These are phyloP conservation scores for Brachynemurus nebulosus DNA, from an alignment of 2,888 invertebrate species.

Conservation along the genomic window DNA sequence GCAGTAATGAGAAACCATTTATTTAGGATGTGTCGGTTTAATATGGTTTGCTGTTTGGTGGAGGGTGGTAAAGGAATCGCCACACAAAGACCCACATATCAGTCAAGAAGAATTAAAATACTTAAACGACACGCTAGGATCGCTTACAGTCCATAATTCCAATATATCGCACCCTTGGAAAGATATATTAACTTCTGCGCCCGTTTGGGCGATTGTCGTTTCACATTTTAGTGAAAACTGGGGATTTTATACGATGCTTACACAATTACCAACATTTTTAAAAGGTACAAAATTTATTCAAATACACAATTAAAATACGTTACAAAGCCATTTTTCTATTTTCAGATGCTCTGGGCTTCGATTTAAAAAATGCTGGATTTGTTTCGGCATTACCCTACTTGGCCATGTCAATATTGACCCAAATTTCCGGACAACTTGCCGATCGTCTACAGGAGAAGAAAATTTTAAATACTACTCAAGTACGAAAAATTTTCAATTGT, in stretches of 20 bases:
- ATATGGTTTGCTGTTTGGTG: conserved; percentile 62
- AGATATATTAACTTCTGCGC: conserved; percentile 55
- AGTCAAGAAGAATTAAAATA: conserved; percentile 58
- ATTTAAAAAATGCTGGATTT: conserved; percentile 66
- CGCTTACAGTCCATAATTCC: conserved; percentile 31
- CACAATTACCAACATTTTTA: conserved; percentile 71
- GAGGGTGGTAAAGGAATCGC: conserved; percentile 54
- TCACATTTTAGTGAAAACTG: conserved; percentile 83
- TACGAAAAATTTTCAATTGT: conserved; percentile 53
- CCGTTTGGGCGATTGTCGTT: conserved; percentile 71
- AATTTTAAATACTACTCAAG: conserved; percentile 57
- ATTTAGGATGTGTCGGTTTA: conserved; percentile 48
- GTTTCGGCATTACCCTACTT: conserved; percentile 78
- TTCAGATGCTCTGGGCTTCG: conserved; percentile 57
- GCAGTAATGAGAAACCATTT: no score
- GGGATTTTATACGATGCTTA: conserved; percentile 78
- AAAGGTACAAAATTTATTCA: conserved; percentile 40
- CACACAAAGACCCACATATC: conserved; percentile 60
- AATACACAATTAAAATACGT: background rate
- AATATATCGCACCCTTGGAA: conserved; percentile 60
- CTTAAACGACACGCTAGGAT: conserved; percentile 47
- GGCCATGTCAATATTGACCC: conserved; percentile 71
- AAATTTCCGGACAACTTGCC: conserved; percentile 68
- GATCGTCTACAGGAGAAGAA: conserved; percentile 58
- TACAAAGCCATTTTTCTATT: conserved; percentile 15